Evolutionary conservation across 2,113 vertebrate species (phyloP).

Genomic region (Myotis lucifugus): DNA sequence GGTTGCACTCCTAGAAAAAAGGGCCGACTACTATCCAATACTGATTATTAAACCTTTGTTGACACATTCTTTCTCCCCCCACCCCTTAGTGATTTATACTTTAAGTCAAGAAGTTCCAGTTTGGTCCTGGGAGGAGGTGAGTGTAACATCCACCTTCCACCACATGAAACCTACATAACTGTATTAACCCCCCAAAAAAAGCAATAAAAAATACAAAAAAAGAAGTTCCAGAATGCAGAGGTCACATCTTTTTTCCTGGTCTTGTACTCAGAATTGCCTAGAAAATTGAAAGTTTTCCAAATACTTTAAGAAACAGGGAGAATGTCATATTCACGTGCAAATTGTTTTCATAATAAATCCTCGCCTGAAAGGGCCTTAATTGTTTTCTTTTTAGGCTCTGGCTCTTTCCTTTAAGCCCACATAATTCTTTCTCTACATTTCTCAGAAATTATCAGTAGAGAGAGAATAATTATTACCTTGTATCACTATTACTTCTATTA

Average conservation of each 20-base stretch:
- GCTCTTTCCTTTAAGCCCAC: not conserved
- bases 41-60: not conserved
- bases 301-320: not conserved
- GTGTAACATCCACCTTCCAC: not conserved
- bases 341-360: not conserved
- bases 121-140: not conserved
- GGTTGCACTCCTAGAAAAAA: not conserved
- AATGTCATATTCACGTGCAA: not conserved
- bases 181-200: not conserved
- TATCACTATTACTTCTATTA: not conserved
- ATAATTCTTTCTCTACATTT: not conserved
- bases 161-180: not conserved
- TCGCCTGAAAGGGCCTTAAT: not conserved
- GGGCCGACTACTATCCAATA: not conserved
- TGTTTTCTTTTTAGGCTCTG: not conserved
- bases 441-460: not conserved
- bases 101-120: not conserved
- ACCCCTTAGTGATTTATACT: not conserved
- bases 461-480: conserved; percentile 25
- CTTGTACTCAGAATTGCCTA: not conserved
- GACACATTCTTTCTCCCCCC: not conserved
- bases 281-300: conserved; percentile 32
- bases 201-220: not conserved
- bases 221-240: not conserved
- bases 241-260: not conserved